These are phyloP conservation scores for Clupea harengus DNA, from an alignment of 2,113 vertebrate species.

Conservation along the genomic window DNA sequence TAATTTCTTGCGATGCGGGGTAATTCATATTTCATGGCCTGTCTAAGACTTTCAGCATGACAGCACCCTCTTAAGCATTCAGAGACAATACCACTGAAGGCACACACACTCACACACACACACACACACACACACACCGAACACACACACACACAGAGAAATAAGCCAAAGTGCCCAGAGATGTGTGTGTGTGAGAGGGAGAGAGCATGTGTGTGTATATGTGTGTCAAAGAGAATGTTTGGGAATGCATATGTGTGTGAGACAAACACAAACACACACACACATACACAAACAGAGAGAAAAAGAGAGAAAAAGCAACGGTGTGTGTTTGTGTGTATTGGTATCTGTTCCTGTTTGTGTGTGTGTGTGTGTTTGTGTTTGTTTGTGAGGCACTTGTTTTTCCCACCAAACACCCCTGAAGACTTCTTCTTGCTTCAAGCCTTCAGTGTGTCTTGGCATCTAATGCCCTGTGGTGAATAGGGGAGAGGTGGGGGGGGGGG, in stretches of 20 bases:
- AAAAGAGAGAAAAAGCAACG: too few relatives aligned
- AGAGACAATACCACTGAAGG: slow-evolving; percentile 56
- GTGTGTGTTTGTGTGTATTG: too few relatives aligned
- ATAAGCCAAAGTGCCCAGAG: neutral
- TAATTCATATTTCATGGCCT: slow-evolving; percentile 43
- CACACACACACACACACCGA: too few relatives aligned
- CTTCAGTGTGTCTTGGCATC: slow-evolving; percentile 2
- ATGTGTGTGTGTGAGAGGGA: neutral
- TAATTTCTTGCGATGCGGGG: slow-evolving; percentile 51
- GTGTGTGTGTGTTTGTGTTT: neutral
- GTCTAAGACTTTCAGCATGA: slow-evolving; percentile 37
- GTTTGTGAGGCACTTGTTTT: neutral
- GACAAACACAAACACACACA: too few relatives aligned
- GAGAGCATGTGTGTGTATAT: too few relatives aligned
- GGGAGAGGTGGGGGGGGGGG: neutral
- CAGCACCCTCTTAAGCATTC: slow-evolving; percentile 35
- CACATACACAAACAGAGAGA: too few relatives aligned
- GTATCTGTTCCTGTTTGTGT: neutral
- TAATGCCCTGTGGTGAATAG: neutral
- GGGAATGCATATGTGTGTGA: too few relatives aligned
- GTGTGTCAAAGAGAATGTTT: too few relatives aligned
- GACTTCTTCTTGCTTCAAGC: neutral
- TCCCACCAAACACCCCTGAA: neutral
- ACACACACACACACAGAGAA: neutral
- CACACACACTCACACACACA: too few relatives aligned